Evolutionary conservation across 2,797 vertebrate species (phyloP).

Genomic region (Simalia tracyae): DNA sequence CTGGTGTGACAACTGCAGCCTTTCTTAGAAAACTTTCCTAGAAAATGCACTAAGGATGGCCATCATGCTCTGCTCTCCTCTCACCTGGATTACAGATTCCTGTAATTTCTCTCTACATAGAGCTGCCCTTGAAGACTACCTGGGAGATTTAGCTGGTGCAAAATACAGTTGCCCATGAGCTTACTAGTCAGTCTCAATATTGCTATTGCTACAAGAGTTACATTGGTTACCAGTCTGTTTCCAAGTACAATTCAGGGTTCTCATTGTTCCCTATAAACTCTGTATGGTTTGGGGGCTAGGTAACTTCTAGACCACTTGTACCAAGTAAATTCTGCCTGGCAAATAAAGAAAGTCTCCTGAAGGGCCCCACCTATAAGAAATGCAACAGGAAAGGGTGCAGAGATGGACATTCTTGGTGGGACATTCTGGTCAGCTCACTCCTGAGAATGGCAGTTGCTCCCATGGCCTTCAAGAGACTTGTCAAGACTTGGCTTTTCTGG

Average conservation of each 20-base stretch:
- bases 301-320: not conserved
- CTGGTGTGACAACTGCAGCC: too few relatives aligned
- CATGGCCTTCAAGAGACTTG: not conserved
- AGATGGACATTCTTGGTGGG: not conserved
- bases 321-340: not conserved
- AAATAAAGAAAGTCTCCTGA: not conserved
- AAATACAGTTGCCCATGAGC: not conserved
- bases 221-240: not conserved
- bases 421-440: not conserved
- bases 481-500: not conserved
- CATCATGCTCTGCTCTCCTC: not conserved
- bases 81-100: not conserved
- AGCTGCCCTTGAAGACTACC: not conserved
- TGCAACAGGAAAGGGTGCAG: not conserved
- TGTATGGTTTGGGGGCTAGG: not conserved
- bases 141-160: not conserved
- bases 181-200: not conserved
- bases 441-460: not conserved
- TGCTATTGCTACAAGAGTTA: not conserved
- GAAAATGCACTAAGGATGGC: not conserved
- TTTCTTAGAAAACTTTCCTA: too few relatives aligned
- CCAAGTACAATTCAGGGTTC: not conserved
- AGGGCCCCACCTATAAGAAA: not conserved
- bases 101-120: not conserved
- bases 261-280: not conserved